Percentiles rank a stretch among this genome's conserved stretches.
These are phyloP conservation scores for Phoeniculus purpureus DNA, from an alignment of 2,797 vertebrate species.

Conservation along the genomic window DNA sequence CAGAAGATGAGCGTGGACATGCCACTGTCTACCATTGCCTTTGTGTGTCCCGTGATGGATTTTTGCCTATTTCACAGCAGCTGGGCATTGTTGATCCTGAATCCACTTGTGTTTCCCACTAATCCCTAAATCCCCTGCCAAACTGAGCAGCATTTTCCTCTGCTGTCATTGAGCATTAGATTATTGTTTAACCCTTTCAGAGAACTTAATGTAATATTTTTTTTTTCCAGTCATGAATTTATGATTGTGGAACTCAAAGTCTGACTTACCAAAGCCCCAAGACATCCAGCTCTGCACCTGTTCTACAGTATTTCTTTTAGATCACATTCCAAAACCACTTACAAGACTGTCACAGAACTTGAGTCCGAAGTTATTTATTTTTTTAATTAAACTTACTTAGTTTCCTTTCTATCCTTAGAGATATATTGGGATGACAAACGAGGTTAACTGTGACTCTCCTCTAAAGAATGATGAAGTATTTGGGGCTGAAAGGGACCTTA, in stretches of 20 bases:
- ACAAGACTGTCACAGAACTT: too few species aligned
- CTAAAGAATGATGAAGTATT: background rate
- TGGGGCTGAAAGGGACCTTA: background rate
- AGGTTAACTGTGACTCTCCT: background rate
- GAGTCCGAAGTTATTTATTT: background rate
- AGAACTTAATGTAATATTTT: background rate
- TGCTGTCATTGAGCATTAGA: background rate
- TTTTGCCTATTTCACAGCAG: background rate
- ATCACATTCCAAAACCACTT: background rate
- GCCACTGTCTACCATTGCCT: background rate
- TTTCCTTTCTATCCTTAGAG: background rate
- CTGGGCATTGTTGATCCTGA: accelerated
- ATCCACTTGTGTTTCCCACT: background rate
- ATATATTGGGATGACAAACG: background rate
- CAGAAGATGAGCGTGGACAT: background rate
- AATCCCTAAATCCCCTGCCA: background rate
- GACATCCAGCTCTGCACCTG: accelerated
- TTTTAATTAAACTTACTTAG: background rate
- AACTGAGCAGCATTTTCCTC: background rate
- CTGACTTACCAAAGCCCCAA: background rate
- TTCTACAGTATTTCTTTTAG: background rate
- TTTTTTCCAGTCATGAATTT: background rate
- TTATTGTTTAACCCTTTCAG: background rate
- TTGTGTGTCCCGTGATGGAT: accelerated
- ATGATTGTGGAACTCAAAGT: background rate